Conservation (phyloP, 2,113 vertebrate genomes). For the Semicossyphus pulcher region DNA sequence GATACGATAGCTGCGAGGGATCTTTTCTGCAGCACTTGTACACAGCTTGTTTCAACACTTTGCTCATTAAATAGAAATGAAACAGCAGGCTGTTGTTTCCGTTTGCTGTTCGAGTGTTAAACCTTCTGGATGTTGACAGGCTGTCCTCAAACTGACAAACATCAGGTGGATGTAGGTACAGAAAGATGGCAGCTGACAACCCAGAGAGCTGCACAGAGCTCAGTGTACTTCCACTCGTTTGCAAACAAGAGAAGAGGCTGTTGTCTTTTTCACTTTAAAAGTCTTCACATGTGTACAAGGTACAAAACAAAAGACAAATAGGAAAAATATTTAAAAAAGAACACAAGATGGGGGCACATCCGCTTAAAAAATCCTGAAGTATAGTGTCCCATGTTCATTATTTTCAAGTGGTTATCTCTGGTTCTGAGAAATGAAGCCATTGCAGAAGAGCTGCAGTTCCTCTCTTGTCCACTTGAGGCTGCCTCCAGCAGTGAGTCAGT, state of each 20-base stretch:
- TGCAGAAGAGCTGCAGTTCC: too few species aligned
- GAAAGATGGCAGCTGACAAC: constrained; percentile 7
- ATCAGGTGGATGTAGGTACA: constrained; percentile 9
- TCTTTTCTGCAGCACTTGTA: constrained; percentile 24
- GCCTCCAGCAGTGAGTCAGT: too few species aligned
- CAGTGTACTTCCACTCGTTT: background rate
- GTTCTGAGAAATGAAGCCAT: too few species aligned
- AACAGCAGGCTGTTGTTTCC: constrained; percentile 27
- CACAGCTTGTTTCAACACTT: constrained; percentile 39
- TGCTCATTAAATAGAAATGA: constrained; percentile 53
- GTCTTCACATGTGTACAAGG: too few species aligned
- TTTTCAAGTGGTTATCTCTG: too few species aligned
- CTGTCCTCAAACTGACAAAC: constrained; percentile 37
- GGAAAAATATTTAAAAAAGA: too few species aligned
- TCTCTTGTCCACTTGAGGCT: too few species aligned
- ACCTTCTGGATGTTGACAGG: constrained; percentile 35
- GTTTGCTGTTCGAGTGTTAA: constrained; percentile 5
- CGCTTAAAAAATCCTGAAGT: too few species aligned
- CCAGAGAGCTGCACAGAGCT: background rate
- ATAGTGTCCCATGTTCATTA: too few species aligned
- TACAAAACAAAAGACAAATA: too few species aligned
- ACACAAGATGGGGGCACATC: too few species aligned
- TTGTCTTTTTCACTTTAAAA: background rate
- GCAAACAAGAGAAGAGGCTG: background rate
- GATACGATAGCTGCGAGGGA: constrained; percentile 13